These are phyloP conservation scores for Sylvietta virens DNA, from an alignment of 2,113 vertebrate genomes.

Conservation along the genomic window DNA sequence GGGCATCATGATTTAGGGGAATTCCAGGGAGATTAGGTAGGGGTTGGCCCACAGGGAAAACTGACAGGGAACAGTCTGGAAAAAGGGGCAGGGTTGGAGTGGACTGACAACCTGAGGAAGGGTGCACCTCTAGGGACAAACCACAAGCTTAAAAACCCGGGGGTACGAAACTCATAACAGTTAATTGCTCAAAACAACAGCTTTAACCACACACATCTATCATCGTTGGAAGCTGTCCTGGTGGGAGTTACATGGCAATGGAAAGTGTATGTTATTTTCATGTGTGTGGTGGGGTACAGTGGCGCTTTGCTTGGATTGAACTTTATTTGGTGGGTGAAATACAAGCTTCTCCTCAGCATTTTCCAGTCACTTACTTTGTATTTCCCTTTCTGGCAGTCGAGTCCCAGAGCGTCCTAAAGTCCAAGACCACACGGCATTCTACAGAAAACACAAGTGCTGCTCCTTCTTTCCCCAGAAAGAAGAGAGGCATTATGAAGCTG, in stretches of 20 bases:
- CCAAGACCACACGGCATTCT: background rate
- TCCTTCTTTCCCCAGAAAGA: background rate
- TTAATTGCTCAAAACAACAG: too few relatives aligned
- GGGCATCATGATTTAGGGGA: too few relatives aligned
- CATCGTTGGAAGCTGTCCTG: background rate
- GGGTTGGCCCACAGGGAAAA: too few relatives aligned
- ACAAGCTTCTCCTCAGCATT: background rate
- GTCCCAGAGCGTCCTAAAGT: background rate
- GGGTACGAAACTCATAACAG: too few relatives aligned
- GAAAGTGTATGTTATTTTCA: background rate
- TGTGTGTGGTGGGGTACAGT: accelerated
- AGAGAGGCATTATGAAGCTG: background rate
- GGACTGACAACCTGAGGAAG: too few relatives aligned
- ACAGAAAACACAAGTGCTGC: background rate
- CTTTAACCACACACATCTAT: too few relatives aligned
- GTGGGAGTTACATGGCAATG: background rate
- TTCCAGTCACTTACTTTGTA: background rate
- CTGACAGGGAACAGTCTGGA: too few relatives aligned
- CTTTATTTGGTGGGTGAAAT: background rate
- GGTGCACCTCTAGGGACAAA: too few relatives aligned
- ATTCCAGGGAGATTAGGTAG: too few relatives aligned
- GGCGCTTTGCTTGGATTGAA: background rate
- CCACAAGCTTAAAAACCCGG: too few relatives aligned
- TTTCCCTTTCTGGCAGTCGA: background rate
- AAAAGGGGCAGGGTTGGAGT: too few relatives aligned